These are phyloP conservation scores for Lepus americanus DNA, from an alignment of 2,113 vertebrate species.

Conservation along the genomic window DNA sequence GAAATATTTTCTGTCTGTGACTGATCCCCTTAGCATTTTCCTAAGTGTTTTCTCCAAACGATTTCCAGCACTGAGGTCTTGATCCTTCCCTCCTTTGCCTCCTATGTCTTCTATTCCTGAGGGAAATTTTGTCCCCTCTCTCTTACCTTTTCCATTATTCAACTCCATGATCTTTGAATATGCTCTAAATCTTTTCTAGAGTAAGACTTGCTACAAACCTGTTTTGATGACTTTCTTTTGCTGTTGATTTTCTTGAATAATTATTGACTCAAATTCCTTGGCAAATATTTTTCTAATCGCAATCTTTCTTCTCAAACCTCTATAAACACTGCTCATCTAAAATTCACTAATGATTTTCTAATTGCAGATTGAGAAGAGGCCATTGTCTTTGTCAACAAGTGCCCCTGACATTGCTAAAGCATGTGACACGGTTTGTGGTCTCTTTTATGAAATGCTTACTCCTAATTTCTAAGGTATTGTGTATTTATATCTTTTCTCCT, in stretches of 20 bases:
- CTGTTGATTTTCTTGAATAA: slow-evolving; percentile 12
- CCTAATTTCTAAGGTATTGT: not conserved
- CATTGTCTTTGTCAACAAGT: not conserved
- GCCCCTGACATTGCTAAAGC: not conserved
- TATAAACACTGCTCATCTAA: slow-evolving; percentile 28
- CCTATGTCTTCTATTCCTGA: not conserved
- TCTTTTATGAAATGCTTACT: not conserved
- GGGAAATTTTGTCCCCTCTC: not conserved
- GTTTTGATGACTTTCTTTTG: not conserved
- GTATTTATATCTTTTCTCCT: not conserved
- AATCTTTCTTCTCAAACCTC: not conserved
- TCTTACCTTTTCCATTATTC: not conserved
- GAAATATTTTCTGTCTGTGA: not conserved
- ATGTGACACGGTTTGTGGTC: not conserved
- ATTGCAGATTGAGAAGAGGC: slow-evolving; percentile 43
- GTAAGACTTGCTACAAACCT: not conserved
- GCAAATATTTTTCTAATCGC: slow-evolving; percentile 8
- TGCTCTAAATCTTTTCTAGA: not conserved
- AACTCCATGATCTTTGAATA: not conserved
- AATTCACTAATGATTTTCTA: slow-evolving; percentile 2
- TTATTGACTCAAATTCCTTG: slow-evolving; percentile 29
- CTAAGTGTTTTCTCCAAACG: not conserved
- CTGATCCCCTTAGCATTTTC: not conserved
- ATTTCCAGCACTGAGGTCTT: not conserved
- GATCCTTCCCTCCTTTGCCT: not conserved